Conservation (phyloP, 2,888 invertebrate species). For the Hermaeophaga mercurialis region DNA sequence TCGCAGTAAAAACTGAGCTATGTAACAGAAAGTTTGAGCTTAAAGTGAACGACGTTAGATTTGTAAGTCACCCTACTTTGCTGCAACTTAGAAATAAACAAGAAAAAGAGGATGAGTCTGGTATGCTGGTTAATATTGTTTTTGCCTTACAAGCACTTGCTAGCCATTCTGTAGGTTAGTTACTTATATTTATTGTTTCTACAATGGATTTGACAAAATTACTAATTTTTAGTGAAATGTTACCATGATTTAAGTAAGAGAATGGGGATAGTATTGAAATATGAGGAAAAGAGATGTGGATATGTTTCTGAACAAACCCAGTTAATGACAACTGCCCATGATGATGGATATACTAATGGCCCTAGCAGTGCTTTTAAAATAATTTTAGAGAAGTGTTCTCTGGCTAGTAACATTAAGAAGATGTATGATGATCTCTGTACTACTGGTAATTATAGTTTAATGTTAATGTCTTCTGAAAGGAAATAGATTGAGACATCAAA, state of each 20-base stretch:
- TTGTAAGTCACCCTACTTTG: slow-evolving; percentile 91
- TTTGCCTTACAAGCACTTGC: slow-evolving; percentile 91
- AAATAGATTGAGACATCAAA: no score
- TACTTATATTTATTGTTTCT: no score
- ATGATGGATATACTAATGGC: slow-evolving; percentile 62
- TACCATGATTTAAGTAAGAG: slow-evolving; percentile 93
- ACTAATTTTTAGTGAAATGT: slow-evolving; percentile 72
- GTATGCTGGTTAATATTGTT: slow-evolving; percentile 85
- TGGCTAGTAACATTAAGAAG: slow-evolving; percentile 83
- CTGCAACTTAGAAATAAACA: slow-evolving; percentile 67
- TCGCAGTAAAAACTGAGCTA: slow-evolving; percentile 88
- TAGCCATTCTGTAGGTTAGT: slow-evolving; percentile 81
- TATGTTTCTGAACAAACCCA: slow-evolving; percentile 89
- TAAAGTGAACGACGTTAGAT: slow-evolving; percentile 92
- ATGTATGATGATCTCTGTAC: slow-evolving; percentile 78
- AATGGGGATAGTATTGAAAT: slow-evolving; percentile 82
- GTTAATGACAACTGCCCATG: slow-evolving; percentile 74
- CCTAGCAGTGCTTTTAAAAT: slow-evolving; percentile 71
- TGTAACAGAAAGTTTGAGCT: slow-evolving; percentile 92
- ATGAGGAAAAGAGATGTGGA: slow-evolving; percentile 89
- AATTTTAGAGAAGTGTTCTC: slow-evolving; percentile 79
- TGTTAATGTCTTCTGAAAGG: no score
- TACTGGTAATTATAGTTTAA: slow-evolving; percentile 59
- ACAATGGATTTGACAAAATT: no score
- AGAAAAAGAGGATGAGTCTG: slow-evolving; percentile 64